Base-by-base conservation (phyloP, 2,888 invertebrate species). In the Parelbella ahira region DNA sequence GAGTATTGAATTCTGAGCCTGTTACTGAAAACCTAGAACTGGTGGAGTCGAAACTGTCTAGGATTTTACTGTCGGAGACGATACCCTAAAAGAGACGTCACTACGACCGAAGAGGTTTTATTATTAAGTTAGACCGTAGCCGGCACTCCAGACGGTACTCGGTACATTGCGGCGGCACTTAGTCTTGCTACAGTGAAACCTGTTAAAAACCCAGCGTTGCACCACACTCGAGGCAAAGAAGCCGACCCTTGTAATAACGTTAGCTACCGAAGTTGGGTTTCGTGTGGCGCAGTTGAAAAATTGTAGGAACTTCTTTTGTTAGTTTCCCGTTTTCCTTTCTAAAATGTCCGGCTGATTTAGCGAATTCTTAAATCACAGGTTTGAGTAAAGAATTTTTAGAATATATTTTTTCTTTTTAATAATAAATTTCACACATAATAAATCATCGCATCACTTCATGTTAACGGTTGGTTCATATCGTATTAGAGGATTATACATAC, bases 91-190 rank as follows among this genome's bases (percentile, higher is more conserved):
- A 61, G 61, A 68, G 64, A 73, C 64, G 69, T 73, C 70, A 68
- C 66, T 59, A 63, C 57, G 53, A 65, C 66, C 59, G 65, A 70
- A 76, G 72, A 80, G 77, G 74, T 82, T 83, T 70, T 77, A 73
- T 82, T 86, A 87, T 86, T 82, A 75, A 76, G 82, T 86, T 82
- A 86, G 72, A 68, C 64, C 68, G 70, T 3, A 3, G 68, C 68
- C 68, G 62, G 60, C 57, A 57, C 64, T 66, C 55, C 63, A 66
- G 66, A 69, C 68, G 63, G 60, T 57, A 55, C 56, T 64, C 63
- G 63, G 69, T 77, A 70, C 78, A 81, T 69, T 67, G 76, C 74
- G 62, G 63, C 54, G 55, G 62, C 64, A 58, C 67, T 68, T 63
- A 59, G 51, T 54, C 56, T 58, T 56, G 58, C 64, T 63, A 56